Conservation (phyloP, 1,140 invertebrate species). For the Rhynchophorus ferrugineus region DNA sequence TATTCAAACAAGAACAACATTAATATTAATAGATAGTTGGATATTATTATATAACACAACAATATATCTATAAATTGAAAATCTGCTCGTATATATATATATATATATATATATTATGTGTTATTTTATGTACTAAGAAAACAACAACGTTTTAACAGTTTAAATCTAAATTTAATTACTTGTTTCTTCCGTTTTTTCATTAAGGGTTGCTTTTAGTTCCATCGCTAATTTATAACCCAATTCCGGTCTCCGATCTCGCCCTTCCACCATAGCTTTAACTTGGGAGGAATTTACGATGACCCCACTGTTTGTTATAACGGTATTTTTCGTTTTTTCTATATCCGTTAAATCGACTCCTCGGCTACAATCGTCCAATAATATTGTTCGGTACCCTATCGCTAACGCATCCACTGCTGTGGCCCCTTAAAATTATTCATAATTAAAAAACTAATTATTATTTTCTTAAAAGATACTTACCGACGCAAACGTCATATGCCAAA, state of each 20-base stretch:
- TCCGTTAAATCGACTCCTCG: conserved; percentile 78
- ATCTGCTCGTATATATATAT: too few species aligned
- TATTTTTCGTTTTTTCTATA: conserved; percentile 74
- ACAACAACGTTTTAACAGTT: too few species aligned
- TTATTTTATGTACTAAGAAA: too few species aligned
- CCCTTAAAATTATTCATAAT: conserved; percentile 52
- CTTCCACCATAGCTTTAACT: conserved; percentile 70
- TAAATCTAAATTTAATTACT: too few species aligned
- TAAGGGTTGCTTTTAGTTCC: conserved; percentile 58
- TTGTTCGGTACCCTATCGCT: conserved; percentile 81
- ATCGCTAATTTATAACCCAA: conserved; percentile 80
- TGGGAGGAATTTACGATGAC: conserved; percentile 68
- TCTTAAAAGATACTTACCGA: conserved; percentile 71
- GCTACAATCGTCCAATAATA: conserved; percentile 85
- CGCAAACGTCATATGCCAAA: conserved; percentile 93
- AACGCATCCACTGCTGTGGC: conserved; percentile 81
- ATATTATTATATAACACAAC: background rate
- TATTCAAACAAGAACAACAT: too few species aligned
- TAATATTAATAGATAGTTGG: too few species aligned
- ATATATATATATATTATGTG: too few species aligned
- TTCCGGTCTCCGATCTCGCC: conserved; percentile 75
- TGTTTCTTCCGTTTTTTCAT: conserved; percentile 3
- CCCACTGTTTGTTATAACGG: conserved; percentile 64
- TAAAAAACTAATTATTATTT: too few species aligned
- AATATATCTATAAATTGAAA: too few species aligned